A percentile compares a stretch with the other conserved stretches of the same genome.
Conservation (phyloP, 2,113 vertebrate genomes). For the Crotalus horridus region DNA sequence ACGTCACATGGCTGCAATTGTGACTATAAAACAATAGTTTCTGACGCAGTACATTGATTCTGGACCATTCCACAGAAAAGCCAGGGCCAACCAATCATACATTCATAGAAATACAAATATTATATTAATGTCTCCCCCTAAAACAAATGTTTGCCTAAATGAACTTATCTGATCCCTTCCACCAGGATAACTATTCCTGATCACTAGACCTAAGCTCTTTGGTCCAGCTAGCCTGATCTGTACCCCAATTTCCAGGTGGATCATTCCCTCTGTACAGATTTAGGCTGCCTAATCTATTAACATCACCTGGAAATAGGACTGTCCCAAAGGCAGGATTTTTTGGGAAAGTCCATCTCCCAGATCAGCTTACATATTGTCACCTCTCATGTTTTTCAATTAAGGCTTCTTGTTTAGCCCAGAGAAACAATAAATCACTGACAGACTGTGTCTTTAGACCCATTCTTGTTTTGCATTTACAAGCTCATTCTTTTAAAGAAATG, state of each 20-base stretch:
- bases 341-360: background rate
- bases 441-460: background rate
- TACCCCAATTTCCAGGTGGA: background rate
- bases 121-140: background rate
- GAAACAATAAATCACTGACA: conserved; percentile 62
- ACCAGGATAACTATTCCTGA: background rate
- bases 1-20: background rate
- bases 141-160: background rate
- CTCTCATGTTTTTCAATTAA: conserved; percentile 56
- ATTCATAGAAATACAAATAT: background rate
- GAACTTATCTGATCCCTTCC: background rate
- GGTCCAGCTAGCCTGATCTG: background rate
- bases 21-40: background rate
- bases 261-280: background rate
- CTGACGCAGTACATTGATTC: background rate
- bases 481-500: conserved; percentile 3
- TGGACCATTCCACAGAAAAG: background rate
- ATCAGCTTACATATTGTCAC: background rate
- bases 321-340: background rate
- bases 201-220: background rate
- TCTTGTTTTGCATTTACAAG: conserved; percentile 2
- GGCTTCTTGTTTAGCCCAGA: conserved; percentile 48
- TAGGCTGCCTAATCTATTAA: background rate
- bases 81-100: background rate
- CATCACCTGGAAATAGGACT: background rate